Evolutionary conservation across 37 sponge, comb jelly and placozoan genomes (phyloP), one percentile per base, ranked within the genome.

Genomic region (Sycon ciliatum): DNA sequence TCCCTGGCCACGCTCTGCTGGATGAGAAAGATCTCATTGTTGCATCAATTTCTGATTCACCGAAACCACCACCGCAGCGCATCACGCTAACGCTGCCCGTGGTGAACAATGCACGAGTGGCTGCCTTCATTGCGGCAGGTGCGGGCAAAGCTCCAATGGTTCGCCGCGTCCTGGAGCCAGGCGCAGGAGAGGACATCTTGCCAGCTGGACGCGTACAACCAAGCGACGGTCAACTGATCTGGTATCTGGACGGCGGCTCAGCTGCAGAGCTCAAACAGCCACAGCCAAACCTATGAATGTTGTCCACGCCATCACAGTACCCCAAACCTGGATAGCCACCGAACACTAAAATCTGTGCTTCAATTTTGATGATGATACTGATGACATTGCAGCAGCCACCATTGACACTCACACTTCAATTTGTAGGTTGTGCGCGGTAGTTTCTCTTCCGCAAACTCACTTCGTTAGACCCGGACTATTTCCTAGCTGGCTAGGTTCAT

Each of bases 1-100:
- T 97, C 64, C 99, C 99, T 26, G 82, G 73, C 27, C 99, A 97
- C 71, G 87, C 89, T 46, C 78, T 97, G 33, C 37, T 76, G n/a
- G 81, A 88, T 68, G 79, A 71, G 37, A 69, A 54, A 38, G 39
- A 72, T 36, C 30, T 80, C 40, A 72, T 91, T 26, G 79, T 92
- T 39, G 72, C 72, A 18, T 80, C 89, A 6, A 87, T 97, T 49
- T 73, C 81, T 20, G 93, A 97, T 65, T 87, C 88, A 23, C 99
- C 99, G 2, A 97, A 97, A 78, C 99, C 99, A 0, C 99, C 99
- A 1, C 89, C 90, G 20, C 32, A 52, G 6, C 78, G 99, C 3
- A 97, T 97, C 79, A 97, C 99, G 5, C 76, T 97, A 71, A 97
- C 99, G 4, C 72, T 79, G 68, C 93, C 87, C 13, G 85, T 97